Evolutionary conservation across 2,888 invertebrate species (phyloP).

Genomic region (Unio delphinus): DNA sequence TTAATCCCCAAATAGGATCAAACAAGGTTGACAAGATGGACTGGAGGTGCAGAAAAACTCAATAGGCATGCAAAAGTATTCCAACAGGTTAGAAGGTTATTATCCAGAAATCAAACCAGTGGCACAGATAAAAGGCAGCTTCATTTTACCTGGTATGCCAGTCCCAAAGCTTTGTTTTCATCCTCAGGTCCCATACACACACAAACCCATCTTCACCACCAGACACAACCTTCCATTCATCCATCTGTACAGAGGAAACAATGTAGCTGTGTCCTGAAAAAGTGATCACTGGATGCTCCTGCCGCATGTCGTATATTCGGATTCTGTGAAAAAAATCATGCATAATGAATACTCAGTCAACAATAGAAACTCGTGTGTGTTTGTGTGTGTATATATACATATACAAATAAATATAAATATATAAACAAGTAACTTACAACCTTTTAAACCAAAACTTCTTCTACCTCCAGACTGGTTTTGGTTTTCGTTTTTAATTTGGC

Average conservation of each 20-base stretch:
- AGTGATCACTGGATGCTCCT: constrained; percentile 18
- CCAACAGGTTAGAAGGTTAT: too few relatives aligned
- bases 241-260: constrained; percentile 63
- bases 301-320: constrained; percentile 58
- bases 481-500: too few relatives aligned
- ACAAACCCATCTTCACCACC: constrained; percentile 62
- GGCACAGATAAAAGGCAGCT: background rate
- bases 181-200: constrained; percentile 65
- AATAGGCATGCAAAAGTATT: too few relatives aligned
- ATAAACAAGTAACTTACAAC: too few relatives aligned
- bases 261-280: constrained; percentile 46
- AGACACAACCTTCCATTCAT: constrained; percentile 68
- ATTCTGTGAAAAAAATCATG: constrained; percentile 42
- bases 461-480: too few relatives aligned
- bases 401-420: too few relatives aligned
- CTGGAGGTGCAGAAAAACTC: too few relatives aligned
- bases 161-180: constrained; percentile 65
- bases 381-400: too few relatives aligned
- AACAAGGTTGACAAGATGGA: too few relatives aligned
- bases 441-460: too few relatives aligned
- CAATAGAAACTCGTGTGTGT: background rate
- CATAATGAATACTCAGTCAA: background rate
- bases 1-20: too few relatives aligned
- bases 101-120: too few relatives aligned
- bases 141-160: constrained; percentile 59